Percentiles rank a stretch among this genome's conserved stretches.
These are phyloP conservation scores for Shinisaurus crocodilurus DNA, from an alignment of 2,113 vertebrate genomes.

Conservation along the genomic window DNA sequence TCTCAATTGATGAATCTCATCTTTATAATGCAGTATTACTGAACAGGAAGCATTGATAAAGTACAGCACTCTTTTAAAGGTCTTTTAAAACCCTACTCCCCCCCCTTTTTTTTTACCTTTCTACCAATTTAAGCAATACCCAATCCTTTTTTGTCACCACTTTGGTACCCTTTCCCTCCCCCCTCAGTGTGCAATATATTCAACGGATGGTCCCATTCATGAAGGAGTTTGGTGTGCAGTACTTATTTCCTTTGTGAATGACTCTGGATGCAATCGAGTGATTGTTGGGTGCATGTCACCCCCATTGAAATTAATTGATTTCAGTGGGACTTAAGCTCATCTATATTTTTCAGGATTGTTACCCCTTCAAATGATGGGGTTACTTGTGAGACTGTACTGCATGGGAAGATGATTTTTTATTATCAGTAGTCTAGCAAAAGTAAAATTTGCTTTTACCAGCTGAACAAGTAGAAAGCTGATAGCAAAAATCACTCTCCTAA, in stretches of 20 bases:
- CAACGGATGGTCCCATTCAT: background rate
- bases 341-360: background rate
- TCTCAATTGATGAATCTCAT: background rate
- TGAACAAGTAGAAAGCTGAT: conserved; percentile 14
- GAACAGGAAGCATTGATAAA: background rate
- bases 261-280: background rate
- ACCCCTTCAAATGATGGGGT: background rate
- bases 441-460: conserved; percentile 11
- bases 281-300: background rate
- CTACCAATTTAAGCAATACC: background rate
- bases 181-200: background rate
- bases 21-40: background rate
- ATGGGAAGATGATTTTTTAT: conserved; percentile 19
- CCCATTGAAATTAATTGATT: conserved; percentile 3
- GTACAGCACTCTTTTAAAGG: background rate
- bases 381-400: background rate
- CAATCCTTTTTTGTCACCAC: background rate
- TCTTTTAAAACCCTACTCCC: background rate
- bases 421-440: background rate
- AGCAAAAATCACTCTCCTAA: background rate
- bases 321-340: background rate
- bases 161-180: background rate
- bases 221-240: background rate
- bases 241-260: background rate
- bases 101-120: background rate